Conservation (phyloP, 2,888 invertebrate genomes). For the Ethmia dodecea region DNA sequence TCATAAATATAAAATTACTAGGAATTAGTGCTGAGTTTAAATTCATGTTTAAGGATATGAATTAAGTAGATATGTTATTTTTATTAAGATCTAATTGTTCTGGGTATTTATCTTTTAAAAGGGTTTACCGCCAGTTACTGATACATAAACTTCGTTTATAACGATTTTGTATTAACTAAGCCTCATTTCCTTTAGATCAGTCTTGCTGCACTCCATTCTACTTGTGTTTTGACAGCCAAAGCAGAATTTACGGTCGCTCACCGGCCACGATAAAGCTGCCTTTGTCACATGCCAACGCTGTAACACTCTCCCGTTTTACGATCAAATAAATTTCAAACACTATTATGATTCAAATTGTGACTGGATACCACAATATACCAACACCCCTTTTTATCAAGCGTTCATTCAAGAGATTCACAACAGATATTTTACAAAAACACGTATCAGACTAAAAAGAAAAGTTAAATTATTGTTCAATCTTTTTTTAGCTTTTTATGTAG, state of each 20-base stretch:
- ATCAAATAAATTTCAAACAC: slow-evolving; percentile 75
- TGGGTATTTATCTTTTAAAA: too few species aligned
- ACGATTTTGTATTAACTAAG: too few species aligned
- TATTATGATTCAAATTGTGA: slow-evolving; percentile 72
- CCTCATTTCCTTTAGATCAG: background rate
- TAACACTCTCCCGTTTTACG: slow-evolving; percentile 68
- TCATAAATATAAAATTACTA: too few species aligned
- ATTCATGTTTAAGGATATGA: too few species aligned
- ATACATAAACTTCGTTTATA: too few species aligned
- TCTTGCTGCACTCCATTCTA: background rate
- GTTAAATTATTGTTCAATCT: slow-evolving; percentile 15
- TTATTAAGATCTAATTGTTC: too few species aligned
- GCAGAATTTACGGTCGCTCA: slow-evolving; percentile 68
- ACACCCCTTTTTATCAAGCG: slow-evolving; percentile 55
- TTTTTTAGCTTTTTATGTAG: slow-evolving; percentile 38
- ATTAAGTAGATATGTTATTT: too few species aligned
- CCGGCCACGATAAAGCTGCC: slow-evolving; percentile 64
- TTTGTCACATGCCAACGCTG: slow-evolving; percentile 64
- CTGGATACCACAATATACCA: slow-evolving; percentile 57
- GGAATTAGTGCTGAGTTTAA: too few species aligned
- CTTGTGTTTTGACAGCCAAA: slow-evolving; percentile 65
- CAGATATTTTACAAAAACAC: slow-evolving; percentile 58
- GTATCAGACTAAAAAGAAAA: slow-evolving; percentile 25
- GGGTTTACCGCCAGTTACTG: too few species aligned
- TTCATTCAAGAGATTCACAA: slow-evolving; percentile 51